A percentile compares a stretch with the other conserved stretches of the same genome.
These are phyloP conservation scores for Melipona bicolor DNA, from an alignment of 2,888 invertebrate genomes.

Conservation along the genomic window DNA sequence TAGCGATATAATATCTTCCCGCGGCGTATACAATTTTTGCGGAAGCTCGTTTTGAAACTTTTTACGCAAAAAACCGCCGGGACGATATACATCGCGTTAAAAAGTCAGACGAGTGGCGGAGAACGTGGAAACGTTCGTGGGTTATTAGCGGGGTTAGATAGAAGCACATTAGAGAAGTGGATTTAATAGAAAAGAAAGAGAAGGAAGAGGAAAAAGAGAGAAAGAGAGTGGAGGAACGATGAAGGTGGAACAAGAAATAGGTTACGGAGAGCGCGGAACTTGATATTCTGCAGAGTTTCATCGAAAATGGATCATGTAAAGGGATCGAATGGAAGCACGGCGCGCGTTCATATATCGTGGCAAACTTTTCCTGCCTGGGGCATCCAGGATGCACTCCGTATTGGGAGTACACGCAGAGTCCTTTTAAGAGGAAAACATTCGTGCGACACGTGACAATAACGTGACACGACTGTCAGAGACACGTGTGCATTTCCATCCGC, in stretches of 20 bases:
- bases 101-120: neutral
- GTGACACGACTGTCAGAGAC: slow-evolving; percentile 75
- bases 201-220: neutral
- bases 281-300: slow-evolving; percentile 64
- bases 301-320: slow-evolving; percentile 67
- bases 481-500: slow-evolving; percentile 57
- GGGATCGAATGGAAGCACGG: slow-evolving; percentile 56
- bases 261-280: slow-evolving; percentile 49
- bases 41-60: neutral
- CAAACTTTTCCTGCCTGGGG: slow-evolving; percentile 59
- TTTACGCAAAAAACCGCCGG: neutral
- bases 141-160: neutral
- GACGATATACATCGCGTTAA: neutral
- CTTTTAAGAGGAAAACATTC: slow-evolving; percentile 69
- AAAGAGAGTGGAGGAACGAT: neutral
- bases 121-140: neutral
- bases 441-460: slow-evolving; percentile 78
- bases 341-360: slow-evolving; percentile 54
- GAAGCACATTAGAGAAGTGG: neutral
- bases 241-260: slow-evolving; percentile 46
- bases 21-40: neutral
- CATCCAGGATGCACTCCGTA: slow-evolving; percentile 55
- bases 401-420: slow-evolving; percentile 50
- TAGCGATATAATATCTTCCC: neutral
- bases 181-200: slow-evolving; percentile 30